Evolutionary conservation across 2,888 invertebrate species (phyloP), one percentile per base, ranked within the genome.

Genomic region (Cephus nigrinus): DNA sequence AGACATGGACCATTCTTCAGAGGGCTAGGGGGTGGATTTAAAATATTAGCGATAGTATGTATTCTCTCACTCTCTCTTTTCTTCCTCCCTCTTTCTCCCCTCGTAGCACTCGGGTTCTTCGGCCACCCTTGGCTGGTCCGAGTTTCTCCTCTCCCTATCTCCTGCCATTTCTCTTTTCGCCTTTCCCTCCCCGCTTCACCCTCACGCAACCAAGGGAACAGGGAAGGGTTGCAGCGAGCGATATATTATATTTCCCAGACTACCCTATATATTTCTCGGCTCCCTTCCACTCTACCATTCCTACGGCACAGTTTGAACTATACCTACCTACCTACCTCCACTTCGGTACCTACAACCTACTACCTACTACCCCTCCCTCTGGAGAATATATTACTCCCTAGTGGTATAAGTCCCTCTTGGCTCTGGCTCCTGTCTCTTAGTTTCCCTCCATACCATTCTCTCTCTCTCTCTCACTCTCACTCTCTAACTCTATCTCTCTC

Each of bases 241-340:
- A 72, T 78, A 75, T 75, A 78, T 78, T 75, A 78, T 78, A 75
- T 78, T 78, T 76, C 40, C 75, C 78, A 31, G 23, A 77, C 31
- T 36, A 33, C 72, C 34, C 71, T 75, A 77, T 77, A 77, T 75
- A 78, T 75, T 75, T 68, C 78, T 75, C 73, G 73, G 73, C 73
- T 32, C 77, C 77, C 75, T 77, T 71, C 74, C 33, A 74, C 75
- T 77, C 30, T 68, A 34, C 73, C 73, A 33, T 73, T 71, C 11
- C 31, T 71, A 71, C 15, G 32, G 71, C 30, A 71, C 71, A 32
- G 31, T 32, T 34, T 33, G 35, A 23, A 33, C 73, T n/a, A 33
- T 33, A 30, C 73, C 32, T 35, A 73, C 73, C 73, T 73, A 76
- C 76, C 75, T 76, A 71, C 15, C 55, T n/a, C 34, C 23, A 35